Evolutionary conservation across 2,888 invertebrate genomes (phyloP), one percentile per base, ranked within the genome.

Genomic region (Drosophila mayaguana): DNA sequence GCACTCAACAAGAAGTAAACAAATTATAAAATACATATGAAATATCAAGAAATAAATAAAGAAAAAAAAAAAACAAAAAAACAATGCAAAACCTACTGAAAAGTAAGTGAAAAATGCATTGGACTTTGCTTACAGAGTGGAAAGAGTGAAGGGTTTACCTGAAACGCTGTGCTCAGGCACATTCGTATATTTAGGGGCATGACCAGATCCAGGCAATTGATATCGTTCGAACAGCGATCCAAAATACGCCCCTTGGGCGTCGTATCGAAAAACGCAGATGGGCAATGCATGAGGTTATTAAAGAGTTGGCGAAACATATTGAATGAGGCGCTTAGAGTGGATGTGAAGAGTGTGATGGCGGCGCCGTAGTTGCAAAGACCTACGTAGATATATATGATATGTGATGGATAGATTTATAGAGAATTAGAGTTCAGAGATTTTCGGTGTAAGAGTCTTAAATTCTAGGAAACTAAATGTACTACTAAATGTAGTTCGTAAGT

Each of bases 201-300:
- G 75, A 91, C 90, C 87, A 93, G 92, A 91, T 95, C 95, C 92
- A 95, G 84, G 53, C 93, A 92, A 90, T 95, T 94, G 80, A 95
- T 93, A 91, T 95, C 95, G 80, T 93, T 94, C 75, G 95, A 94
- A 91, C 95, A 95, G 83, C 95, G 94, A 92, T 95, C 94, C 77
- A 96, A 91, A 73, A 96, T 94, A 70, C 95, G 94, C 81, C 96
- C 96, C 82, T 94, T 91, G 25, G 96, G 95, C 78, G 95, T 95
- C 51, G 94, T 94, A 91, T 95, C 95, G 92, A 94, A 95, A 92
- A 95, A 94, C 75, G 92, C 92, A 91, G 95, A 93, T 68, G 95
- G 95, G 77, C 94, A 94, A 80, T 93, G 93, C 80, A 95, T 90
- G 80, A 94, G 91, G 87, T 93, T 93, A 68, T 91, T 81, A 79